These are phyloP conservation scores for Pteropus rufus DNA, from an alignment of 2,797 vertebrate genomes.

Conservation along the genomic window DNA sequence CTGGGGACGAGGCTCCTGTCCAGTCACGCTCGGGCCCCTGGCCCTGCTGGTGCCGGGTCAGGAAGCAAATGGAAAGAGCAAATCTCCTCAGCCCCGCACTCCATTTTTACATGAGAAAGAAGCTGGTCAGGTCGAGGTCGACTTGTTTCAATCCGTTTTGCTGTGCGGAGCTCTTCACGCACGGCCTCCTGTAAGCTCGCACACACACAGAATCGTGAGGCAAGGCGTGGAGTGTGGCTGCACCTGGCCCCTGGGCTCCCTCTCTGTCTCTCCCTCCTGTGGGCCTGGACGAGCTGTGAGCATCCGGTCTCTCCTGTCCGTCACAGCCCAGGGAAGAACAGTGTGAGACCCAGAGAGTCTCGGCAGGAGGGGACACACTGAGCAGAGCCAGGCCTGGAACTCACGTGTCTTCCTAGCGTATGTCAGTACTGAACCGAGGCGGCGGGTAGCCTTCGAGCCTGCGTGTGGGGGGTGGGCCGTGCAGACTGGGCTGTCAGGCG, in stretches of 20 bases:
- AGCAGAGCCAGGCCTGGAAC: not conserved
- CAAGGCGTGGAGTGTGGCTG: not conserved
- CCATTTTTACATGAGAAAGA: not conserved
- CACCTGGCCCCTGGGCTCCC: not conserved
- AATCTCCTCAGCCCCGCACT: not conserved
- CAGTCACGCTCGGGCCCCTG: not conserved
- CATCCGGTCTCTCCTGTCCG: not conserved
- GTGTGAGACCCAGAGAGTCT: not conserved
- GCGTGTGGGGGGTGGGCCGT: too few relatives aligned
- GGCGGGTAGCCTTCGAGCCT: not conserved
- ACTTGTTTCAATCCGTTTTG: not conserved
- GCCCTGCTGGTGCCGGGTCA: not conserved
- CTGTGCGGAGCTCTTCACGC: not conserved
- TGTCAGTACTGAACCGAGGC: not conserved
- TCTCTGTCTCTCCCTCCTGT: not conserved
- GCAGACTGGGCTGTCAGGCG: not conserved
- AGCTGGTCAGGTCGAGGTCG: not conserved
- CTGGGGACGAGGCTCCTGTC: not conserved
- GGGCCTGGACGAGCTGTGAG: not conserved
- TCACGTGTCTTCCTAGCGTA: not conserved
- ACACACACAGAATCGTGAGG: not conserved
- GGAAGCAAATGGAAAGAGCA: conserved; percentile 1
- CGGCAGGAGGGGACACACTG: not conserved
- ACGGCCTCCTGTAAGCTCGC: not conserved
- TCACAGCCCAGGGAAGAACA: not conserved